Percentiles rank a stretch among this genome's conserved stretches.
These are phyloP conservation scores for Urosaurus nigricauda DNA, from an alignment of 2,797 vertebrate species.

Conservation along the genomic window DNA sequence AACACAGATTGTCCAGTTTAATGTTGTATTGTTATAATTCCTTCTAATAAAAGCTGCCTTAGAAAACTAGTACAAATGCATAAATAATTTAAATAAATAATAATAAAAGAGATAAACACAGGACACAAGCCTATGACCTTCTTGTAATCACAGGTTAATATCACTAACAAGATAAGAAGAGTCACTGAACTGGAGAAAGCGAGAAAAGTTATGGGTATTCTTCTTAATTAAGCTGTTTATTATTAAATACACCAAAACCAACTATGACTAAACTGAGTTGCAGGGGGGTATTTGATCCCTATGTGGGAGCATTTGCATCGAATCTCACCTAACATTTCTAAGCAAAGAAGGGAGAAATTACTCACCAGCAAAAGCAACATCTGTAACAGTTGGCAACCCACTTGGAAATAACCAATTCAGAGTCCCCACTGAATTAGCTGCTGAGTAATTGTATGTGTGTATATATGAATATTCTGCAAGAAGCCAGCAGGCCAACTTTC, in stretches of 20 bases:
- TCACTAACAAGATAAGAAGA: background rate
- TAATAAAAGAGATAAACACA: background rate
- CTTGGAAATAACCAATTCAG: conserved; percentile 21
- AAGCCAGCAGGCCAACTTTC: background rate
- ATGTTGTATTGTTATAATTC: too few relatives aligned
- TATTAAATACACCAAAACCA: conserved; percentile 44
- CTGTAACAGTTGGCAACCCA: conserved; percentile 40
- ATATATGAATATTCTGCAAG: background rate
- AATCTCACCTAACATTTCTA: conserved; percentile 34
- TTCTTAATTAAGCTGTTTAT: conserved; percentile 43
- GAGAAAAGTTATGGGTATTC: conserved; percentile 35
- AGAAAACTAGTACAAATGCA: background rate
- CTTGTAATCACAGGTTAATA: conserved; percentile 7
- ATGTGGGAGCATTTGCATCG: conserved; percentile 69
- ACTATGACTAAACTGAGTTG: conserved; percentile 62
- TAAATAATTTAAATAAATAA: background rate
- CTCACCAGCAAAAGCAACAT: background rate
- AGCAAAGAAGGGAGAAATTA: conserved; percentile 32
- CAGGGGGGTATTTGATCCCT: conserved; percentile 39
- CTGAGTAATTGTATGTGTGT: background rate
- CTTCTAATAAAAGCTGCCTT: background rate
- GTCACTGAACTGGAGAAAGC: background rate
- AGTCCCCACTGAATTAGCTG: conserved; percentile 10
- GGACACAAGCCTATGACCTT: background rate
- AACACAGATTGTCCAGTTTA: too few relatives aligned